Evolutionary conservation across 2,113 vertebrate species (phyloP).

Genomic region (Cepphus grylle): DNA sequence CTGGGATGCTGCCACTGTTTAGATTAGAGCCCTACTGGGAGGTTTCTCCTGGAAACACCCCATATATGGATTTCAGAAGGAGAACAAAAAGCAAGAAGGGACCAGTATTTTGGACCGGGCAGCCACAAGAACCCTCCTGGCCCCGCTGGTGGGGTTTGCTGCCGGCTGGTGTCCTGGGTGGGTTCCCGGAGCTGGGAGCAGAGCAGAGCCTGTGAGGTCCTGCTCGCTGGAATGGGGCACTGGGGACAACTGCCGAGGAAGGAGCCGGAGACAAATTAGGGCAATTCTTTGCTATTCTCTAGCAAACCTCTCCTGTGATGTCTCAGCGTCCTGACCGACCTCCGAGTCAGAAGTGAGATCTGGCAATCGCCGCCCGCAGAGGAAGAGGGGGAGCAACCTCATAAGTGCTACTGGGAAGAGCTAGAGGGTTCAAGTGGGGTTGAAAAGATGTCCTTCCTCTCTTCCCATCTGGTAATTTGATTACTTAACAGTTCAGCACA

Average conservation of each 20-base stretch:
- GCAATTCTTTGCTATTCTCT: neutral
- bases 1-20: constrained; percentile 47
- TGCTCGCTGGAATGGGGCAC: neutral
- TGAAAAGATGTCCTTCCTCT: neutral
- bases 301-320: neutral
- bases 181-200: accelerated
- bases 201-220: neutral
- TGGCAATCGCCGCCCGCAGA: neutral
- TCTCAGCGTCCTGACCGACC: neutral
- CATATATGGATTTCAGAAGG: neutral
- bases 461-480: neutral
- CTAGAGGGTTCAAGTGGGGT: neutral
- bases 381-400: neutral
- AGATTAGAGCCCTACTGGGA: neutral
- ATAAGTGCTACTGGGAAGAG: neutral
- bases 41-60: constrained; percentile 34
- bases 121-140: neutral
- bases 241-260: neutral
- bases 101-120: neutral
- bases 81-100: neutral
- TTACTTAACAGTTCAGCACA: neutral
- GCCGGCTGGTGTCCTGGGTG: accelerated
- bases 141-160: accelerated
- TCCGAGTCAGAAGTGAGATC: neutral
- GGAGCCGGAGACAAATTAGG: neutral